These are phyloP conservation scores for Osmoderma eremita DNA, from an alignment of 2,888 invertebrate genomes.

Conservation along the genomic window DNA sequence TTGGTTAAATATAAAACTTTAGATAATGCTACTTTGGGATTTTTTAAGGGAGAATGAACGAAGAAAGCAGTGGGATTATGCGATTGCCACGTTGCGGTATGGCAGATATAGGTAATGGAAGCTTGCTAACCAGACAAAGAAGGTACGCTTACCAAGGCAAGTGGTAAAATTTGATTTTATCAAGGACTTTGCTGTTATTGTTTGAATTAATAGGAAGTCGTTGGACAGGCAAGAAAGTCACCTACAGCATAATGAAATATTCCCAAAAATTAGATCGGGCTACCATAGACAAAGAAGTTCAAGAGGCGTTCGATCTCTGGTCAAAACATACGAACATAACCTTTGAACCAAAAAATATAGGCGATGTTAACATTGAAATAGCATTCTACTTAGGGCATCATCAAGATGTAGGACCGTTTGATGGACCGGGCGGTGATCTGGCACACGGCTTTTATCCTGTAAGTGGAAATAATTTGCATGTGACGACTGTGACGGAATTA, in stretches of 20 bases:
- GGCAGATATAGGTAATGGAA: background rate
- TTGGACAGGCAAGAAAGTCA: background rate
- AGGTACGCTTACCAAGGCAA: conserved; percentile 10
- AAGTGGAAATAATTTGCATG: background rate
- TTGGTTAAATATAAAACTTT: no score
- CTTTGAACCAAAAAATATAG: background rate
- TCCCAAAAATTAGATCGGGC: conserved; percentile 4
- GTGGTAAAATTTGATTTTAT: background rate
- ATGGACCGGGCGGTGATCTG: background rate
- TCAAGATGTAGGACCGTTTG: background rate
- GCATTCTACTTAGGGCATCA: conserved; percentile 6
- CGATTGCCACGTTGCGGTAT: conserved; percentile 11
- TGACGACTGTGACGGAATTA: background rate
- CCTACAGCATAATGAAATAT: background rate
- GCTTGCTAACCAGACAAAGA: background rate
- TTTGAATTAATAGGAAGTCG: conserved; percentile 9
- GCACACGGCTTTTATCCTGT: conserved; percentile 22
- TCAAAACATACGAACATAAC: background rate
- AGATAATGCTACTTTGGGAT: background rate
- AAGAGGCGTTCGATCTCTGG: conserved; percentile 21
- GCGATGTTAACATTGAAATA: background rate
- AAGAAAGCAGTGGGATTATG: conserved; percentile 1
- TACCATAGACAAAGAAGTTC: conserved; percentile 9
- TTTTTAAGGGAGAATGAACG: conserved; percentile 11
- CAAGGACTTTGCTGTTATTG: background rate